Evolutionary conservation across 2,888 invertebrate genomes (phyloP).

Genomic region (Trimorus sp.): DNA sequence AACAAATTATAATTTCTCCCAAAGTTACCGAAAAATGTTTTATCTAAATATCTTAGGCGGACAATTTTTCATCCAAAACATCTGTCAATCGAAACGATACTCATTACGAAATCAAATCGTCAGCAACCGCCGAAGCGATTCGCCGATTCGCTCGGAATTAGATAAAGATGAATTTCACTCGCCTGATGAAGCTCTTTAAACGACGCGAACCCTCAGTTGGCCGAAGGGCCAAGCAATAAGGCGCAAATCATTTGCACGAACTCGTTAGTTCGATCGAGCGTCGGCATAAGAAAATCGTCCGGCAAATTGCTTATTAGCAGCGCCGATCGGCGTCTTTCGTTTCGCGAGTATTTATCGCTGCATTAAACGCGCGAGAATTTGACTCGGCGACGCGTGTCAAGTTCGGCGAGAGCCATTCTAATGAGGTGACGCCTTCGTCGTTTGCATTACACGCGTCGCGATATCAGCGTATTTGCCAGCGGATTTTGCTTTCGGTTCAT

Average conservation of each 20-base stretch:
- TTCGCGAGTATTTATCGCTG: constrained; percentile 13
- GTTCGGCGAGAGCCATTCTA: constrained; percentile 25
- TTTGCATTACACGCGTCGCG: constrained; percentile 34
- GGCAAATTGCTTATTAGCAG: constrained; percentile 14
- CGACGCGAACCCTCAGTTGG: background rate
- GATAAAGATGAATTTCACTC: constrained; percentile 28
- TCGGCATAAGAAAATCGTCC: too few species aligned
- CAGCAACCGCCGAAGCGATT: constrained; percentile 35
- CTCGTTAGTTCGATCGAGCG: constrained; percentile 23
- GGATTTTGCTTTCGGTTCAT: background rate
- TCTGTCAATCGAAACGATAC: constrained; percentile 12
- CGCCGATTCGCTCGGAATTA: constrained; percentile 14
- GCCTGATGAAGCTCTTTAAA: constrained; percentile 26
- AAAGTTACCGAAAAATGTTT: background rate
- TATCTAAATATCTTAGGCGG: background rate
- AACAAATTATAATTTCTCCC: too few species aligned
- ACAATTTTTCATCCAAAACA: background rate
- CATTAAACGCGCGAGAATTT: background rate
- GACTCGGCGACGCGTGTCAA: constrained; percentile 10
- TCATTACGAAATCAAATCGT: constrained; percentile 40
- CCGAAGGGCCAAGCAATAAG: constrained; percentile 11
- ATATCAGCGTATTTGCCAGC: constrained; percentile 33
- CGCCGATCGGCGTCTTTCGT: background rate
- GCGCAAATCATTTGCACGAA: constrained; percentile 27
- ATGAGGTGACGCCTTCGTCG: constrained; percentile 8